Evolutionary conservation across 2,797 vertebrate genomes (phyloP).

Genomic region (Luscinia megarhynchos): DNA sequence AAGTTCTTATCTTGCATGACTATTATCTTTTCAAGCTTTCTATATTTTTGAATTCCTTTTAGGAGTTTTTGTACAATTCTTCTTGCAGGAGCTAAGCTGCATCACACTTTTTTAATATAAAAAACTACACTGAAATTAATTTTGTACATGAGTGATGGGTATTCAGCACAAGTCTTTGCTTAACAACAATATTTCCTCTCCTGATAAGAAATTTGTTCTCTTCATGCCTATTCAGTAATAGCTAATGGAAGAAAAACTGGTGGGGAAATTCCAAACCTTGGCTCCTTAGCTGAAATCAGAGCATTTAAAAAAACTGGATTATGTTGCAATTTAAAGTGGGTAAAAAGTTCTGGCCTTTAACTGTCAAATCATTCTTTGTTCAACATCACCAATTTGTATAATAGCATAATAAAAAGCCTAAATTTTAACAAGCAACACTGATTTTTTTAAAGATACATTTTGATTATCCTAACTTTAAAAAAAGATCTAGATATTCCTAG

Average conservation of each 20-base stretch:
- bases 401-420: neutral
- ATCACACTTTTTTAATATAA: neutral
- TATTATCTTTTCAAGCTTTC: neutral
- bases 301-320: neutral
- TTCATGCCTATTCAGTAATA: neutral
- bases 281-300: neutral
- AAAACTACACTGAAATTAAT: neutral
- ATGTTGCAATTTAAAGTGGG: neutral
- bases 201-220: neutral
- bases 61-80: neutral
- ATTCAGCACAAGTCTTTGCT: neutral
- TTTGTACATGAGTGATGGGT: neutral
- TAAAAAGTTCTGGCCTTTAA: neutral
- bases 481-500: neutral
- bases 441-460: neutral
- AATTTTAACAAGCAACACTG: neutral
- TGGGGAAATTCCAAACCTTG: neutral
- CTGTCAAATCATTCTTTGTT: neutral
- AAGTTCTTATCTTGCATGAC: neutral
- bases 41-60: neutral
- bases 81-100: neutral
- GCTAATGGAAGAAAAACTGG: neutral
- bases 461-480: neutral
- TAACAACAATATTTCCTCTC: neutral
- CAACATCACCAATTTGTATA: neutral